These are phyloP conservation scores for Xanthorhoe designata DNA, from an alignment of 2,888 invertebrate species.

Conservation along the genomic window DNA sequence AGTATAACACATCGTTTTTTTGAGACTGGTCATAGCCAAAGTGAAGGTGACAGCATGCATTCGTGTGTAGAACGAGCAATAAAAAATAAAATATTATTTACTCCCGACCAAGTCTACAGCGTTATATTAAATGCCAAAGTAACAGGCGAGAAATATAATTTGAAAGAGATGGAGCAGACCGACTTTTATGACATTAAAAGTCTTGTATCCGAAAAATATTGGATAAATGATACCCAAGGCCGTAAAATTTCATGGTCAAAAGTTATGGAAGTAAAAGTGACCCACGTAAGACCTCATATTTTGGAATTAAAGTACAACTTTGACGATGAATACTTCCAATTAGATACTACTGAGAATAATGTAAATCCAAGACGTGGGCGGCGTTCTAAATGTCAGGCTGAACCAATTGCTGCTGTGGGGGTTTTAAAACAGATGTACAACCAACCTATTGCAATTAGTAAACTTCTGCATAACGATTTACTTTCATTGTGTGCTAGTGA, in stretches of 20 bases:
- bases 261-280: slow-evolving; percentile 1
- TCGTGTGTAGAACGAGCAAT: slow-evolving; percentile 1
- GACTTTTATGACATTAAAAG: too few relatives aligned
- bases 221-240: too few relatives aligned
- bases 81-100: slow-evolving; percentile 1
- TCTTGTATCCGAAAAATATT: too few relatives aligned
- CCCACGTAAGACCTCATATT: slow-evolving; percentile 1
- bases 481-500: slow-evolving; percentile 2
- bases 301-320: neutral
- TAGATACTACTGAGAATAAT: neutral
- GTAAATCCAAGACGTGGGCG: neutral
- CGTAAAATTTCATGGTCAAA: too few relatives aligned
- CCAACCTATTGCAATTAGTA: neutral
- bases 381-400: neutral
- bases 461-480: too few relatives aligned
- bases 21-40: slow-evolving; percentile 4
- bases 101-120: slow-evolving; percentile 3
- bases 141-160: too few relatives aligned
- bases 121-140: too few relatives aligned
- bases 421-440: neutral
- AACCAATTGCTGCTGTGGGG: neutral
- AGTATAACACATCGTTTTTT: slow-evolving; percentile 1
- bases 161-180: too few relatives aligned
- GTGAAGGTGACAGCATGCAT: slow-evolving; percentile 1
- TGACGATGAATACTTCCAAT: neutral